Evolutionary conservation across 1,140 invertebrate genomes (phyloP), one percentile per base, ranked within the genome.

Genomic region (Cyclargus thomasi): DNA sequence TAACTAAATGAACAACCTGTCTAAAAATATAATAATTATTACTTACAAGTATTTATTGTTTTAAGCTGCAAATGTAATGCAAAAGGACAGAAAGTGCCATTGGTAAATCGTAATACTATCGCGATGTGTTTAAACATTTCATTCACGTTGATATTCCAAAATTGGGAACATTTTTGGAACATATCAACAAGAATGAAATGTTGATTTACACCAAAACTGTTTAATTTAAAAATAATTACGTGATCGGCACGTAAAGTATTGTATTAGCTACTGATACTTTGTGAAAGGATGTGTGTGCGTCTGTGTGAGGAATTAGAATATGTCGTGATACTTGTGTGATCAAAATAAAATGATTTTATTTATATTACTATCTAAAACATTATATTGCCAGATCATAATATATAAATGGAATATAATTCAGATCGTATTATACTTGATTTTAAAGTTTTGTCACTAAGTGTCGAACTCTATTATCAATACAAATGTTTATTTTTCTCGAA

Each of bases 251-350:
- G 10, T 47, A 47, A 47, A 16, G 39, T 47, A 14, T 7, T 29
- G 29, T 47, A 47, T 47, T 47, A 47, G 39, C 11, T 47, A 16
- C 39, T 47, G 17, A 59, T 20, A 20, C 55, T 21, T 39, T 39
- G 36, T 57, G 55, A 57, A 20, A 11, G 17, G 18, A 11, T 59
- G 53, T 20, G 47, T 53, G 47, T 20, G 55, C 20, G 18, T 59
- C 55, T 21, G 20, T 59, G 18, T 55, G 53, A n/a, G n/a, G n/a
- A 1, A 20, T 59, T 7, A 47, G 55, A 59, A 59, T 59, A 59
- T 1, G 20, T 59, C 55, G 55, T 59, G 55, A 59, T 59, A 59
- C 55, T 59, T 21, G 55, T 59, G 55, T 59, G 55, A 59, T 59
- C 18, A 59, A 47, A 47, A 47, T 11, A 29, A 47, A 47, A 47